phyloP scores from a whole-genome alignment of 2,113 vertebrate species.

The Cichladusa arquata region DNA sequence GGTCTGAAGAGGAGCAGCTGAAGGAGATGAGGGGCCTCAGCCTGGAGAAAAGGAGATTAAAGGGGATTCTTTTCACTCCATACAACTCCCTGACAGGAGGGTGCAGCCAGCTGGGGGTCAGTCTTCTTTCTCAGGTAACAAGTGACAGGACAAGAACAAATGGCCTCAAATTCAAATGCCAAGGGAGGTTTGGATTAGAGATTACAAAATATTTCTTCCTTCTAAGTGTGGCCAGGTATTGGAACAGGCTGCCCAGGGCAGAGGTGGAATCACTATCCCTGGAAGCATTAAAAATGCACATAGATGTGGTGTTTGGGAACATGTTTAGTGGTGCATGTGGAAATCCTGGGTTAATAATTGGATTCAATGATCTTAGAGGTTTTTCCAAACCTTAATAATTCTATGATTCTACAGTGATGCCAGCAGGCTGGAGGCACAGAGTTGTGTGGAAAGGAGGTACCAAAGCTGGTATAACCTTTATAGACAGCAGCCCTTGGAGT shows the following conservation, averaged over 20 bases:
- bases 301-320: background rate
- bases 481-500: background rate
- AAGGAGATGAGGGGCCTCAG: background rate
- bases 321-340: background rate
- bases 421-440: background rate
- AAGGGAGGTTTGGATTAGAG: background rate
- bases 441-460: background rate
- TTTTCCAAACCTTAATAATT: background rate
- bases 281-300: fast-evolving
- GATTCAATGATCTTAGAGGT: background rate
- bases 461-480: background rate
- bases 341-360: background rate
- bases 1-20: background rate
- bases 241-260: background rate
- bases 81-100: background rate
- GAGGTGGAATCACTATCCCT: background rate
- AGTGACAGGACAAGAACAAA: background rate
- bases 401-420: fast-evolving
- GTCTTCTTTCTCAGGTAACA: background rate
- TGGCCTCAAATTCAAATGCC: background rate
- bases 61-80: fast-evolving
- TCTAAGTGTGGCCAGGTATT: background rate
- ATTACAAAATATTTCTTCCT: background rate
- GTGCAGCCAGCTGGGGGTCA: too few relatives aligned
- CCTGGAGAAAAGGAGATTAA: background rate